Percentiles rank a stretch among this genome's conserved stretches.
Conservation (phyloP, 2,797 vertebrate genomes). For the Rhabdomys pumilio region DNA sequence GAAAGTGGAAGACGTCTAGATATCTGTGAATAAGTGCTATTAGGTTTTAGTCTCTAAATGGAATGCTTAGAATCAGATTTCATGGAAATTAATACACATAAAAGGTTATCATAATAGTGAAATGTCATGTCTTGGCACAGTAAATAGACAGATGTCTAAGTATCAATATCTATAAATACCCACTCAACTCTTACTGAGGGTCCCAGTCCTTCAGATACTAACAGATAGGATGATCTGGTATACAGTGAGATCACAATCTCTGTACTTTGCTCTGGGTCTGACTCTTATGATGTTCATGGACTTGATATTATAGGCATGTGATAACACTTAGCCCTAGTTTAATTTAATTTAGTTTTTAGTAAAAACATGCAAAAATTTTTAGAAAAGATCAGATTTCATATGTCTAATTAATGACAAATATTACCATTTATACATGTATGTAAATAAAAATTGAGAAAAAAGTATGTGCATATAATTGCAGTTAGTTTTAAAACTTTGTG, state of each 20-base stretch:
- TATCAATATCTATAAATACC: background rate
- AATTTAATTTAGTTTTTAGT: background rate
- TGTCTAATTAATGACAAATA: background rate
- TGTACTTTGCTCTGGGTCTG: background rate
- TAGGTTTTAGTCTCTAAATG: background rate
- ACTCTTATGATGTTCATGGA: background rate
- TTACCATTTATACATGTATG: background rate
- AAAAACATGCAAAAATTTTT: background rate
- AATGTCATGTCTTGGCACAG: background rate
- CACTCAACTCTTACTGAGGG: background rate
- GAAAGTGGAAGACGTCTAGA: background rate
- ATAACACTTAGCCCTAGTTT: background rate
- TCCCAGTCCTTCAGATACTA: background rate
- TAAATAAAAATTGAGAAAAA: background rate
- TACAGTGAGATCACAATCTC: background rate
- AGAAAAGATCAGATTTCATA: background rate
- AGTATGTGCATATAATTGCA: background rate
- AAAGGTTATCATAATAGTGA: background rate
- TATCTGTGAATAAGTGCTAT: background rate
- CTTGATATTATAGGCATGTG: background rate
- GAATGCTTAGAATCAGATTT: background rate
- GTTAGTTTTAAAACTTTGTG: background rate
- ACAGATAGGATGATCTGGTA: background rate
- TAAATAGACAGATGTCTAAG: background rate
- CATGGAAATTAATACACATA: slow-evolving; percentile 22